Evolutionary conservation across 2,113 vertebrate genomes (phyloP), one percentile per base, ranked within the genome.

Genomic region (Sturnus vulgaris): DNA sequence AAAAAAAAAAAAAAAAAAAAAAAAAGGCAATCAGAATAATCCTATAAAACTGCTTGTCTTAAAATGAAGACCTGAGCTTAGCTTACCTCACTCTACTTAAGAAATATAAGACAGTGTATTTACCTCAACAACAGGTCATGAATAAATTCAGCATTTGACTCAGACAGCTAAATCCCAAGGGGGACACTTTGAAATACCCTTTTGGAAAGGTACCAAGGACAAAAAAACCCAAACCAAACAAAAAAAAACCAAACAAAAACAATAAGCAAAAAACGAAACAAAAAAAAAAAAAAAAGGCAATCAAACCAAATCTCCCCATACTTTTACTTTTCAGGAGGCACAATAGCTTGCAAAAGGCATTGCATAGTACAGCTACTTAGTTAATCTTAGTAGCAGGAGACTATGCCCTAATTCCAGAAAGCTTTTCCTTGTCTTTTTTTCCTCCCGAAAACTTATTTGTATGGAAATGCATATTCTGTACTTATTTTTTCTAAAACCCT

Each of bases 221-320:
- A 4, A 35, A 60, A 64, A 31, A 30, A 8, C 12, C 35, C 23
- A n/a, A 40, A 49, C 7, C 18, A 37, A 60, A 9, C 20, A 17
- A 31, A 25, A 33, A 47, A 33, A 4, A 37, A 37, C 37, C 20
- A 20, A 37, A 5, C 23, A 24, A 42, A 40, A 28, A 3, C 24
- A n/a, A 42, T 4, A 68, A 60, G 13, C 1, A 10, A 35, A 66
- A 30, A 33, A 24, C 0, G 11, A 13, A 25, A 40, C 3, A 7
- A 24, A 52, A 57, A 57, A 7, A 7, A 24, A 52, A 57, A 57
- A 7, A 4, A 19, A 12, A 3, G 5, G 10, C 6, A 28, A 15
- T 27, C 50, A 68, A 55, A 47, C 12, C 30, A 53, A 56, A 37
- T 46, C 20, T 44, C 2, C 11, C 31, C 15, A 50, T 9, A 50